Evolutionary conservation across 2,113 vertebrate species (phyloP), one percentile per base, ranked within the genome.

Genomic region (Etheostoma cragini): DNA sequence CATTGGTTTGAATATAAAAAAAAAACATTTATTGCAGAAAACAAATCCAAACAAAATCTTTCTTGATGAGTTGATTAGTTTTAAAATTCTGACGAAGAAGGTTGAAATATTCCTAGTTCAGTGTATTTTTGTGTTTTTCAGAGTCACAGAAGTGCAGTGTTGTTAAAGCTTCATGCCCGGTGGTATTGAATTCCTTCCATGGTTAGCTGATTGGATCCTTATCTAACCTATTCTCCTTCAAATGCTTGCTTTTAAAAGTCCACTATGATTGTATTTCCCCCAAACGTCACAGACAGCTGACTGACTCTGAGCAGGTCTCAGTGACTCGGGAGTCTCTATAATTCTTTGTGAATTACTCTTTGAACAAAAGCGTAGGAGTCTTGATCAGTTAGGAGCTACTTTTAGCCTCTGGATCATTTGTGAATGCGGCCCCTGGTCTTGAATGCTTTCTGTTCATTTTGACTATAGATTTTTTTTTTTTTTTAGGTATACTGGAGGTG

Each of bases 401-500:
- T 26, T 14, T 54, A 58, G 24, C 38, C 19, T 22, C 14, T 1
- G 24, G 30, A 61, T 52, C 10, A 63, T 62, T 19, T 38, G 47
- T 15, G 4, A 64, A 15, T 26, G 17, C 0, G 8, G 24, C 26
- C 7, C 5, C 12, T 16, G 33, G n/a, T 62, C 58, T 35, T 72
- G n/a, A 64, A 75, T n/a, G 30, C 46, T 69, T n/a, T 26, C 11
- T 42, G 12, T 15, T 4, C 1, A 47, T 26, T 15, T 64, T 38
- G 17, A 71, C 6, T 50, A 5, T 42, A 8, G 11, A 7, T 46
- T 2, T 0, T 53, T 15, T 64, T 54, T 0, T 70, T 19, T 52
- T 50, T 78, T 10, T 42, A 99, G 98, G 98, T 73, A 99, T 99
- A 88, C 93, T 99, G n/a, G 98, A 99, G 78, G 98, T 98, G 82